phyloP scores from a whole-genome alignment of 2,888 invertebrate species.

The Operophtera brumata region DNA sequence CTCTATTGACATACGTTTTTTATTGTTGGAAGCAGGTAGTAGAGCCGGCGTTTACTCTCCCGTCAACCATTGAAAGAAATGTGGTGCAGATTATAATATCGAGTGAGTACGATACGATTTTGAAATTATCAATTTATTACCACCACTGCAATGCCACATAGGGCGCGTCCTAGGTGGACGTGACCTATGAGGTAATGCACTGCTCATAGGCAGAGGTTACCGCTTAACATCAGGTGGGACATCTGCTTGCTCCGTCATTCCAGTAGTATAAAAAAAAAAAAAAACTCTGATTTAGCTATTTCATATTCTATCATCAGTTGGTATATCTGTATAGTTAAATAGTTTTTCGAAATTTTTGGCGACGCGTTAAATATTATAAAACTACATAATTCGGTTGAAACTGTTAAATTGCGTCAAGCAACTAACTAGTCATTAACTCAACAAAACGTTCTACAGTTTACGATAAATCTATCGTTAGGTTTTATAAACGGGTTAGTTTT shows the following conservation, averaged over 20 bases:
- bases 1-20: conserved; percentile 62
- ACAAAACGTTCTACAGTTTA: not conserved
- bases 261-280: no score
- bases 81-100: conserved; percentile 51
- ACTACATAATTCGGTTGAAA: conserved; percentile 36
- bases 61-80: conserved; percentile 39
- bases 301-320: not conserved
- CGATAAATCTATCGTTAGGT: not conserved
- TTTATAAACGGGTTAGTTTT: not conserved
- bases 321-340: not conserved
- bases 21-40: conserved; percentile 74
- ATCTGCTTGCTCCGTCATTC: no score
- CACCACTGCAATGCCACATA: no score
- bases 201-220: no score
- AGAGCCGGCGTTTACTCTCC: conserved; percentile 62
- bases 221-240: no score
- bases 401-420: conserved; percentile 16
- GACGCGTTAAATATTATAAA: not conserved
- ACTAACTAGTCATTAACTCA: no score
- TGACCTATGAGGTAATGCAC: no score
- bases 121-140: conserved; percentile 53
- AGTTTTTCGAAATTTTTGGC: no score
- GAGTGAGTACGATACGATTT: conserved; percentile 46
- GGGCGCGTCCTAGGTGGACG: no score
- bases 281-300: not conserved